Conservation (phyloP, 2,797 vertebrate genomes). For the Megaceryle alcyon region DNA sequence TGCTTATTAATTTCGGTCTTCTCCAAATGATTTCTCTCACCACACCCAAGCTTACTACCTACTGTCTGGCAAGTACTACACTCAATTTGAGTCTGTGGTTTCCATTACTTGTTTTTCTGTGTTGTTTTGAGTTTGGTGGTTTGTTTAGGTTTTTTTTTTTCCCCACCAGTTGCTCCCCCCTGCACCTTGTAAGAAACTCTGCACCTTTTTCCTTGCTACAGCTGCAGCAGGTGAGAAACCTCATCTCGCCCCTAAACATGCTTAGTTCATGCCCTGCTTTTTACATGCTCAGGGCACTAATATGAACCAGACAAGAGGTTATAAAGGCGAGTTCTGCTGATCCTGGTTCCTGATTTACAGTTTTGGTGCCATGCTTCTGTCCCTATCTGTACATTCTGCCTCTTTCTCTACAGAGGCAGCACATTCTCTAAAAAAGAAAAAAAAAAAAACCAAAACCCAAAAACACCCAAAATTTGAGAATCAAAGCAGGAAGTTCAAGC, state of each 20-base stretch:
- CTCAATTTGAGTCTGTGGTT: constrained; percentile 3
- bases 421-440: constrained; percentile 62
- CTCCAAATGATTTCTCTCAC: constrained; percentile 58
- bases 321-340: constrained; percentile 65
- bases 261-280: constrained; percentile 69
- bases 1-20: constrained; percentile 67
- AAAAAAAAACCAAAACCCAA: background rate
- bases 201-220: constrained; percentile 79
- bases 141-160: background rate
- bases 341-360: constrained; percentile 66
- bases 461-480: constrained; percentile 53
- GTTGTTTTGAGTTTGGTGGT: background rate
- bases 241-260: constrained; percentile 71
- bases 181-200: constrained; percentile 76
- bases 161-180: background rate
- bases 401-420: constrained; percentile 72
- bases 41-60: constrained; percentile 2
- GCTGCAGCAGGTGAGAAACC: constrained; percentile 73
- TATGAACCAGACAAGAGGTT: constrained; percentile 64
- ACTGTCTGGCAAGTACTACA: constrained; percentile 30
- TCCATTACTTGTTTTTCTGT: background rate
- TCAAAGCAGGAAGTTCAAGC: constrained; percentile 79
- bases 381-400: constrained; percentile 75
- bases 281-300: constrained; percentile 70
- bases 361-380: constrained; percentile 78